These are phyloP conservation scores for Mellivora capensis DNA, from an alignment of 2,113 vertebrate species.

Conservation along the genomic window DNA sequence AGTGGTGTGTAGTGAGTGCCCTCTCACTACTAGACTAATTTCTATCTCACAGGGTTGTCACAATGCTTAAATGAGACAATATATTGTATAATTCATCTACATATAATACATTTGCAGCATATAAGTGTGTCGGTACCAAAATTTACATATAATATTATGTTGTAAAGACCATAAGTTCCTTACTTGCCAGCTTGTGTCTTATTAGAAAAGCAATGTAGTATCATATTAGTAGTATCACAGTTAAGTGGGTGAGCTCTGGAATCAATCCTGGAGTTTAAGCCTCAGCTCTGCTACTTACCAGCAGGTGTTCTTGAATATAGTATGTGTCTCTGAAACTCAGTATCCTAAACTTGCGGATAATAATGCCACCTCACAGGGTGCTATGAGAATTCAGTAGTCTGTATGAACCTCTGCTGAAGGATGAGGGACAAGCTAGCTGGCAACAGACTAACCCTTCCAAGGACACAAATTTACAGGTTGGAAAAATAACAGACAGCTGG, in stretches of 20 bases:
- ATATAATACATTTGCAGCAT: not conserved
- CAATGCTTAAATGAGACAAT: not conserved
- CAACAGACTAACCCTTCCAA: not conserved
- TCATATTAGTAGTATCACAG: not conserved
- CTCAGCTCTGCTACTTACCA: not conserved
- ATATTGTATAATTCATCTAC: not conserved
- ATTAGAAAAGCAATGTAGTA: not conserved
- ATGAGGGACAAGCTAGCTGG: not conserved
- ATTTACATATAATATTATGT: not conserved
- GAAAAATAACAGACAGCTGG: not conserved
- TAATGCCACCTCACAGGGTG: not conserved
- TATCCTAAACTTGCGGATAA: not conserved
- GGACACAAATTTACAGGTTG: not conserved
- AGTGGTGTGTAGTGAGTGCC: fast-evolving
- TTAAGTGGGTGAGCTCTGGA: not conserved
- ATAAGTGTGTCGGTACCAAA: not conserved
- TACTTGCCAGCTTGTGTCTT: not conserved
- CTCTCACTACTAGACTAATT: not conserved
- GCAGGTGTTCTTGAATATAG: not conserved
- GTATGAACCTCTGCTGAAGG: not conserved
- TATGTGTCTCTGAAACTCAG: not conserved
- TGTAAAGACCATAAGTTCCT: not conserved
- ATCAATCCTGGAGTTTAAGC: not conserved
- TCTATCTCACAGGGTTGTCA: not conserved
- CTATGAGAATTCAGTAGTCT: not conserved